Conservation (phyloP, 2,113 vertebrate species). For the rat (Rattus norvegicus) region DNA sequence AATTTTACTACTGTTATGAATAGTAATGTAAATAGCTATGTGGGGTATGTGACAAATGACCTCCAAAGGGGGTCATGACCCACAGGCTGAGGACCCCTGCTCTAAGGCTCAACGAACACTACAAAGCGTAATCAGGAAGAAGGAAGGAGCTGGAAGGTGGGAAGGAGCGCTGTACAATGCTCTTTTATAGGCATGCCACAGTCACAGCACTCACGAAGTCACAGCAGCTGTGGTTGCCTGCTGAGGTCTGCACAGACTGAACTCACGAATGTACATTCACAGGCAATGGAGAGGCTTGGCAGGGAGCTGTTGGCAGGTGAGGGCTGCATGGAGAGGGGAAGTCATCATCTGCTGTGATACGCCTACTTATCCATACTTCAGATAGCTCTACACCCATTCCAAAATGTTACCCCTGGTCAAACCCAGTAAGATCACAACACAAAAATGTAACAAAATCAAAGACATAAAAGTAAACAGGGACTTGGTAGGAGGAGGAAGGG, state of each 20-base stretch:
- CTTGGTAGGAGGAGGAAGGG: background rate
- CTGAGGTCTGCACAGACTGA: background rate
- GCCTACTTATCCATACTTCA: background rate
- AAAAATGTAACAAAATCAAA: background rate
- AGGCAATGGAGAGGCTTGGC: background rate
- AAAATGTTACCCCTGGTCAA: background rate
- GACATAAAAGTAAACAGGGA: background rate
- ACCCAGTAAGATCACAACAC: background rate
- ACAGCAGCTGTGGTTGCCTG: too few species aligned
- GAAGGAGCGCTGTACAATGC: background rate
- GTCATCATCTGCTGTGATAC: background rate
- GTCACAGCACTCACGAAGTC: background rate
- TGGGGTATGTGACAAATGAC: too few species aligned
- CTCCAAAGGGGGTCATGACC: too few species aligned
- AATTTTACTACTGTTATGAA: too few species aligned
- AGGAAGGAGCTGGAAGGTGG: background rate
- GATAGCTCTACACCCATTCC: background rate
- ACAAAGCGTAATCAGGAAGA: too few species aligned
- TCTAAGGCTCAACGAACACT: too few species aligned
- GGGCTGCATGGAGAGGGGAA: background rate
- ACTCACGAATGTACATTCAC: background rate
- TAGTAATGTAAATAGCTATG: too few species aligned
- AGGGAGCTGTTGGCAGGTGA: background rate
- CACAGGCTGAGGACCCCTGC: too few species aligned
- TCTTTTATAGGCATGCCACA: background rate